Conservation (phyloP, 2,797 vertebrate species). For the Artibeus lituratus region DNA sequence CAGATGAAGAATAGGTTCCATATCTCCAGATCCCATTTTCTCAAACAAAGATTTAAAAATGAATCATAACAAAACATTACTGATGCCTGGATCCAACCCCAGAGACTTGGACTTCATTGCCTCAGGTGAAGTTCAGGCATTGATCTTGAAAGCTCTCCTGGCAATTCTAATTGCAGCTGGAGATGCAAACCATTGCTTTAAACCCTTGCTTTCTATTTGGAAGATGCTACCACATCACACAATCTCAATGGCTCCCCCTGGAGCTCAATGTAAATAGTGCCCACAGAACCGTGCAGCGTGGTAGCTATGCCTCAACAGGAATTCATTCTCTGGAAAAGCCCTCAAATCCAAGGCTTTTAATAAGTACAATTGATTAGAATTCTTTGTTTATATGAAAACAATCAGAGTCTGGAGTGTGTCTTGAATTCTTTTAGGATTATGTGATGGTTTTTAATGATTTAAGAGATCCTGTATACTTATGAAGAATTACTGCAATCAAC, state of each 20-base stretch:
- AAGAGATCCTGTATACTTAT: not conserved
- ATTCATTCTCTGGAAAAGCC: not conserved
- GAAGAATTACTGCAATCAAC: not conserved
- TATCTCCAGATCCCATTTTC: not conserved
- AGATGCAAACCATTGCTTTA: not conserved
- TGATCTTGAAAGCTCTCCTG: not conserved
- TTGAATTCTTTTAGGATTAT: not conserved
- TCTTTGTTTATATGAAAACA: not conserved
- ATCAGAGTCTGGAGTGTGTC: not conserved
- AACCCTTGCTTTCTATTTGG: not conserved
- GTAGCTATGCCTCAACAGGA: not conserved
- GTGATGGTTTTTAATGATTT: not conserved
- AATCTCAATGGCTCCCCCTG: slow-evolving; percentile 12
- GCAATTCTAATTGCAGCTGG: not conserved
- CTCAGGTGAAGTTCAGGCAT: not conserved
- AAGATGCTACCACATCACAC: not conserved
- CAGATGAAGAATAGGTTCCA: not conserved
- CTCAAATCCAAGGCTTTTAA: not conserved
- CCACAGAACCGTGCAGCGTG: not conserved
- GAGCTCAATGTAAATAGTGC: not conserved
- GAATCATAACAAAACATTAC: not conserved
- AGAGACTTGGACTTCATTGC: slow-evolving; percentile 2
- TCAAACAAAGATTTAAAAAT: not conserved
- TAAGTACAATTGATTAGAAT: not conserved
- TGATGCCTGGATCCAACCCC: not conserved